Percentiles rank a stretch among this genome's conserved stretches.
Conservation (phyloP, 2,888 invertebrate genomes). For the Strigamia maritima region DNA sequence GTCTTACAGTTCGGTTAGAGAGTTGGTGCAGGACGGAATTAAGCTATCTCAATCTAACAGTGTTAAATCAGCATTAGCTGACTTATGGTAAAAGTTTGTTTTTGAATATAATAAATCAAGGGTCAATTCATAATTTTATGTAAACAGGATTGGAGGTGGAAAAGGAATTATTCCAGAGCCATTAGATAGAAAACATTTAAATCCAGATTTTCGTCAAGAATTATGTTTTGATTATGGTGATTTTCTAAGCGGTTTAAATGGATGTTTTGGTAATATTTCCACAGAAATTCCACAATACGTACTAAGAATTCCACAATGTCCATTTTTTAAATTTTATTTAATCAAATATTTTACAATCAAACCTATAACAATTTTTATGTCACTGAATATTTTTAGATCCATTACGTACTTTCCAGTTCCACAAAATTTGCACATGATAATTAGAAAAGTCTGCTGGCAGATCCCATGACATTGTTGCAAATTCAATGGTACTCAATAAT, state of each 20-base stretch:
- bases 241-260: slow-evolving; percentile 48
- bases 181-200: slow-evolving; percentile 43
- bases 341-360: too few relatives aligned
- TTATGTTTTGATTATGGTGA: slow-evolving; percentile 47
- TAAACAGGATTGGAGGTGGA: slow-evolving; percentile 47
- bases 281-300: too few relatives aligned
- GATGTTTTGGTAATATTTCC: slow-evolving; percentile 44
- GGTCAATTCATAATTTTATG: neutral
- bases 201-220: slow-evolving; percentile 46
- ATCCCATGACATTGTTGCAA: too few relatives aligned
- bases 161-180: slow-evolving; percentile 47
- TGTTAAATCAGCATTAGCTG: slow-evolving; percentile 47
- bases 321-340: too few relatives aligned
- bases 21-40: slow-evolving; percentile 45
- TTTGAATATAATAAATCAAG: too few relatives aligned
- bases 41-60: slow-evolving; percentile 45
- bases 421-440: too few relatives aligned
- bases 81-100: slow-evolving; percentile 45
- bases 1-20: slow-evolving; percentile 44
- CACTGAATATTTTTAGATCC: too few relatives aligned
- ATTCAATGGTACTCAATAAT: too few relatives aligned
- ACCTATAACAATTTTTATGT: too few relatives aligned
- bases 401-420: too few relatives aligned
- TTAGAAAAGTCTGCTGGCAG: too few relatives aligned
- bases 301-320: too few relatives aligned